Conservation (phyloP, 2,888 invertebrate species). For the Atrina japonica region DNA sequence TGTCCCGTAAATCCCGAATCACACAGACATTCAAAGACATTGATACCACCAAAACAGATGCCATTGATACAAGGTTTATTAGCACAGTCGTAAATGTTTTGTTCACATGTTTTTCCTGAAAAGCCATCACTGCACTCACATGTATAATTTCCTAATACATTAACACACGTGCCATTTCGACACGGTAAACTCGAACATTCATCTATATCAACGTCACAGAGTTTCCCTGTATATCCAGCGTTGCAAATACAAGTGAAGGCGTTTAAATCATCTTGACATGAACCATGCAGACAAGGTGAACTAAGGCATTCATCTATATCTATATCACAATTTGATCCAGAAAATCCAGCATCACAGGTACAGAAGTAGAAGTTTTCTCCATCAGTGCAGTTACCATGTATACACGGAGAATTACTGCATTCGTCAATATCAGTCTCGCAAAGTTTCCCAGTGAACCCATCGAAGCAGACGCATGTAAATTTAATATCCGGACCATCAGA, state of each 20-base stretch:
- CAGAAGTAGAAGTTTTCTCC: background rate
- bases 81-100: conserved; percentile 68
- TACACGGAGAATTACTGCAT: conserved; percentile 1
- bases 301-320: conserved; percentile 13
- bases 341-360: background rate
- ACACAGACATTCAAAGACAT: conserved; percentile 87
- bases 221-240: background rate
- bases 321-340: background rate
- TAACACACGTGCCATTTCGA: conserved; percentile 76
- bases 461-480: conserved; percentile 8
- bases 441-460: conserved; percentile 14
- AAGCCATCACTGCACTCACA: conserved; percentile 89
- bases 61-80: conserved; percentile 16
- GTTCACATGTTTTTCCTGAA: conserved; percentile 88
- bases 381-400: background rate
- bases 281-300: background rate
- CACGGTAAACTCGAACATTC: conserved; percentile 77
- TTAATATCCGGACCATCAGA: no score
- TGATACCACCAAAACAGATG: conserved; percentile 8
- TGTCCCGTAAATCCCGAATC: conserved; percentile 15
- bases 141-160: conserved; percentile 39
- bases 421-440: conserved; percentile 20
- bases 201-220: conserved; percentile 51
- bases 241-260: background rate
- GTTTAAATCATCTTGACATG: conserved; percentile 2